Evolutionary conservation across 2,888 invertebrate genomes (phyloP).

Genomic region (Drosophila tripunctata): DNA sequence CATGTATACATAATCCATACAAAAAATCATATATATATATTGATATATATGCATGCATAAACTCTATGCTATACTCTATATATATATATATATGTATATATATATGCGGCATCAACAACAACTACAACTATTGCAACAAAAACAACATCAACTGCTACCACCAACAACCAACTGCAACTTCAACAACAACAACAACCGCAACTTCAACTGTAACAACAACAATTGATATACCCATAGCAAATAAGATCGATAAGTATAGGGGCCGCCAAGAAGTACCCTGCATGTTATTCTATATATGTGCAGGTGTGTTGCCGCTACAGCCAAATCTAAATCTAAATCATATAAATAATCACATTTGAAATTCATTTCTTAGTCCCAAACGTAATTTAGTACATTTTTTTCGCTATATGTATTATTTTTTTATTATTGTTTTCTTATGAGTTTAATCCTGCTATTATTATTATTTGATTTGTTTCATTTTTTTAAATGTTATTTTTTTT

Average conservation of each 20-base stretch:
- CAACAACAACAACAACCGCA: conserved; percentile 26
- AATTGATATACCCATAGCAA: conserved; percentile 46
- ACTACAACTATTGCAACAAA: conserved; percentile 21
- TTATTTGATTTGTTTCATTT: not conserved
- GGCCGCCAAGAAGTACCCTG: conserved; percentile 83
- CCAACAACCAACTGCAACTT: conserved; percentile 25
- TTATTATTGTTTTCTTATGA: too few species aligned
- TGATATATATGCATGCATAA: conserved; percentile 23
- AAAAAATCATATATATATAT: conserved; percentile 26
- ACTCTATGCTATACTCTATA: conserved; percentile 17
- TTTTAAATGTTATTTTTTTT: conserved; percentile 23
- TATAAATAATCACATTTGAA: not conserved
- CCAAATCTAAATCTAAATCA: conserved; percentile 26
- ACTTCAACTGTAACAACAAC: conserved; percentile 26
- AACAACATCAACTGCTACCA: conserved; percentile 21
- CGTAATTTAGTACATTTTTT: too few species aligned
- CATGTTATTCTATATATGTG: conserved; percentile 84
- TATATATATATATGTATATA: too few species aligned
- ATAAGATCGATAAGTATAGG: conserved; percentile 57
- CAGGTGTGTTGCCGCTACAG: conserved; percentile 83
- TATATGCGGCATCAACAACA: conserved; percentile 30
- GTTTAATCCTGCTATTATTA: too few species aligned
- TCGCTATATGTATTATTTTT: too few species aligned
- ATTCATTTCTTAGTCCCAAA: conserved; percentile 5
- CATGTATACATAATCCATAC: conserved; percentile 42